phyloP scores from a whole-genome alignment of 2,797 vertebrate genomes.

The Cichlasoma orientale region DNA sequence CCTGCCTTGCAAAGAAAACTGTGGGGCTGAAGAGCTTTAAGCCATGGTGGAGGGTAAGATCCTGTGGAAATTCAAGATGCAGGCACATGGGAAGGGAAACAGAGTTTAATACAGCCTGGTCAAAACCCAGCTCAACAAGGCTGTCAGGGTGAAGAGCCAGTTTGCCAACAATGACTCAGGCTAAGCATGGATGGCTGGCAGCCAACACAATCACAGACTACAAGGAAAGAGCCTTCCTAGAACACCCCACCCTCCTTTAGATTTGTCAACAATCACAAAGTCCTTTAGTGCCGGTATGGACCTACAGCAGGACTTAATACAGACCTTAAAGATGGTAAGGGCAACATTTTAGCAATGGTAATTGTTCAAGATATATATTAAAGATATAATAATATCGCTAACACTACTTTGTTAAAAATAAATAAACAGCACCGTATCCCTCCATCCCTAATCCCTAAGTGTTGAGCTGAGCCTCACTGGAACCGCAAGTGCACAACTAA shows the following conservation, averaged over 20 bases:
- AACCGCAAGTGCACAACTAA: too few species aligned
- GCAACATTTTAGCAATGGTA: neutral
- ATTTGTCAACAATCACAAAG: constrained; percentile 19
- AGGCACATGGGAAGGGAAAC: constrained; percentile 22
- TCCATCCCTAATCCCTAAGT: too few species aligned
- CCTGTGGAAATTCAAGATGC: constrained; percentile 26
- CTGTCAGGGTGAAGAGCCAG: constrained; percentile 47
- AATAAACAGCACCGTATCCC: too few species aligned
- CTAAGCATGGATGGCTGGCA: constrained; percentile 46
- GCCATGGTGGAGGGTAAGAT: neutral
- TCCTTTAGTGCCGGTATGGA: neutral
- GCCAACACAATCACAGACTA: constrained; percentile 54
- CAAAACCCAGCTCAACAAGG: constrained; percentile 55
- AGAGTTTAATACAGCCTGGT: constrained; percentile 53
- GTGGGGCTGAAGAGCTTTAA: neutral
- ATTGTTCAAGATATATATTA: neutral
- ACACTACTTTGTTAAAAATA: too few species aligned
- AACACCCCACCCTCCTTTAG: constrained; percentile 28
- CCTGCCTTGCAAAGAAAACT: neutral
- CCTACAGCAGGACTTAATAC: neutral
- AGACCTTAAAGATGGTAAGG: neutral
- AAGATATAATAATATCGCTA: neutral
- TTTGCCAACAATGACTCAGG: constrained; percentile 62
- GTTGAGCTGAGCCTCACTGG: too few species aligned
- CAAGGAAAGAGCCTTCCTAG: constrained; percentile 41